phyloP scores from a whole-genome alignment of 2,888 invertebrate genomes.

The Ecdyonurus torrentis region DNA sequence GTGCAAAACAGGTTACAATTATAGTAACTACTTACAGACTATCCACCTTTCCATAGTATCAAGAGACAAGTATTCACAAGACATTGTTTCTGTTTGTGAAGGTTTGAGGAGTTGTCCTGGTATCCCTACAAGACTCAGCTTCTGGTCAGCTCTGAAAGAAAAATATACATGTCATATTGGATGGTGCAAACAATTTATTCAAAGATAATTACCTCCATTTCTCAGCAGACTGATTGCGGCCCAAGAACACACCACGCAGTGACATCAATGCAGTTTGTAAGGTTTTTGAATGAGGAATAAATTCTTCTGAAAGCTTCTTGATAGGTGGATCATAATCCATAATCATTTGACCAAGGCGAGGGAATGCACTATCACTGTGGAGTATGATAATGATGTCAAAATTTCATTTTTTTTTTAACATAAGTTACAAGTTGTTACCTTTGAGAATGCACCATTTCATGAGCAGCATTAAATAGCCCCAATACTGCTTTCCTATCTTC shows the following conservation, averaged over 20 bases:
- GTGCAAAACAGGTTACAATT: no score
- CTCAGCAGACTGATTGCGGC: constrained; percentile 82
- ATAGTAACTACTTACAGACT: constrained; percentile 41
- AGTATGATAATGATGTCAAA: not conserved
- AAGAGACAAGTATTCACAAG: constrained; percentile 91
- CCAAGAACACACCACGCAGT: constrained; percentile 69
- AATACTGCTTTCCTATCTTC: constrained; percentile 96
- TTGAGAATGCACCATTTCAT: constrained; percentile 86
- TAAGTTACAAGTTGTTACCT: constrained; percentile 22
- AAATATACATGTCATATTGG: not conserved
- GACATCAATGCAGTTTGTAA: constrained; percentile 76
- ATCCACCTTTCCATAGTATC: constrained; percentile 96
- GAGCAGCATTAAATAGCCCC: constrained; percentile 93
- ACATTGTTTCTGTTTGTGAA: constrained; percentile 87
- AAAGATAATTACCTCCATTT: constrained; percentile 49
- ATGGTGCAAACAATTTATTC: not conserved
- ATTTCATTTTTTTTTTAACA: not conserved
- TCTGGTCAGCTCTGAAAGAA: constrained; percentile 52
- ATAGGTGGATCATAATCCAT: constrained; percentile 93
- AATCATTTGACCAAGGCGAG: constrained; percentile 92
- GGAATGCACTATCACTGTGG: constrained; percentile 69
- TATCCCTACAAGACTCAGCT: constrained; percentile 83
- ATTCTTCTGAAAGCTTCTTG: constrained; percentile 91
- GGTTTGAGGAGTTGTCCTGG: constrained; percentile 90
- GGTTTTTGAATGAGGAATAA: constrained; percentile 82